A percentile compares a stretch with the other conserved stretches of the same genome.
Conservation (phyloP, 2,797 vertebrate species). For the Peromyscus aztecus region DNA sequence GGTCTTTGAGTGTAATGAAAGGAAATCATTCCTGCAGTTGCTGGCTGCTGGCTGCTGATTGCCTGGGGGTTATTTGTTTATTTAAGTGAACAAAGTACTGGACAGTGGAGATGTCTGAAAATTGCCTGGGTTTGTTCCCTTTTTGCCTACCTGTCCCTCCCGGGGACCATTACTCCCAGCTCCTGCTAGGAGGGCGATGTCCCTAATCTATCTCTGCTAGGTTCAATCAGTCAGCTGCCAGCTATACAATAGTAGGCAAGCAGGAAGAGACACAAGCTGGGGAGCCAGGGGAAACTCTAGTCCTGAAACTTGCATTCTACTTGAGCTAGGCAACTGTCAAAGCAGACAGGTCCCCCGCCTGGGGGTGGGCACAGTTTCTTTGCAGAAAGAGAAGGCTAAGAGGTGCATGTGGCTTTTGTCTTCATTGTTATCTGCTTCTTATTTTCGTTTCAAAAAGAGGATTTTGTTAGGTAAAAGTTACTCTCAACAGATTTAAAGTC, state of each 20-base stretch:
- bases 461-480: slow-evolving; percentile 6
- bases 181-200: slow-evolving; percentile 74
- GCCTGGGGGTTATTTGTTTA: slow-evolving; percentile 75
- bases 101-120: slow-evolving; percentile 73
- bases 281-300: not conserved
- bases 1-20: slow-evolving; percentile 73
- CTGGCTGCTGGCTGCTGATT: slow-evolving; percentile 52
- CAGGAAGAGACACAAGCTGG: not conserved
- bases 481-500: not conserved
- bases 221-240: slow-evolving; percentile 73
- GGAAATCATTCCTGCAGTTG: slow-evolving; percentile 76
- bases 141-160: slow-evolving; percentile 83
- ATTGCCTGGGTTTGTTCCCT: slow-evolving; percentile 70
- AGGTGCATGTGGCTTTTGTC: not conserved
- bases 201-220: slow-evolving; percentile 77
- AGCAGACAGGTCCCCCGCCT: not conserved
- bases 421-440: not conserved
- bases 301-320: not conserved
- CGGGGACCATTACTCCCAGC: slow-evolving; percentile 71
- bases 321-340: not conserved
- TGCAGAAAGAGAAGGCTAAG: not conserved
- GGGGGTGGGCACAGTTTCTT: not conserved
- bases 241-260: not conserved
- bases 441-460: not conserved
- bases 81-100: slow-evolving; percentile 73